A percentile compares a stretch with the other conserved stretches of the same genome.
These are phyloP conservation scores for Caprella mutica DNA, from an alignment of 2,888 invertebrate species.

Conservation along the genomic window DNA sequence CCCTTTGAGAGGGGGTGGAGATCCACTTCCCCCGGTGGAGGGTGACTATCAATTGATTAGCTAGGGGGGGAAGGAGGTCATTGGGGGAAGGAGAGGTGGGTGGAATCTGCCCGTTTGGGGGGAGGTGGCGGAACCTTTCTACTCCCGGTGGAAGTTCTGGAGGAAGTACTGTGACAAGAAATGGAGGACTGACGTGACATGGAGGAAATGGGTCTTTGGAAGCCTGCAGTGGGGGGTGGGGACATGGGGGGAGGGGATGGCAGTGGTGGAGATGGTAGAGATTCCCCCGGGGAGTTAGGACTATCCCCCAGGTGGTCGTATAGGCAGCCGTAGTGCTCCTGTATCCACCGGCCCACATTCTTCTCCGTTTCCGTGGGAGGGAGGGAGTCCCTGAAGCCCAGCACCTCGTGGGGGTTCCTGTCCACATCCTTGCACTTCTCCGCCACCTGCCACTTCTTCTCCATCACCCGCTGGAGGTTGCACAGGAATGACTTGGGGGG, in stretches of 20 bases:
- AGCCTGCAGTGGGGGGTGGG: constrained; percentile 7
- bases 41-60: no score
- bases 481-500: constrained; percentile 60
- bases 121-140: constrained; percentile 48
- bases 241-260: constrained; percentile 12
- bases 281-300: constrained; percentile 12
- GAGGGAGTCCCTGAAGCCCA: constrained; percentile 57
- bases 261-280: constrained; percentile 20
- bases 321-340: constrained; percentile 66
- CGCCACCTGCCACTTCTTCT: constrained; percentile 85
- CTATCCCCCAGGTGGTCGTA: constrained; percentile 57
- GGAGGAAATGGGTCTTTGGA: no score
- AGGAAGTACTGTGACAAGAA: constrained; percentile 6
- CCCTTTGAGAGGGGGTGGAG: no score
- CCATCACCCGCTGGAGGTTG: constrained; percentile 81
- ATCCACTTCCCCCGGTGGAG: no score
- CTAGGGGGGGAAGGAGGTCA: constrained; percentile 12
- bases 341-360: constrained; percentile 79
- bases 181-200: no score
- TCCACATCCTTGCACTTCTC: constrained; percentile 80
- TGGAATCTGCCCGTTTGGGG: constrained; percentile 54
- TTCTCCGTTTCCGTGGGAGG: constrained; percentile 53
- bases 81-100: constrained; percentile 44
- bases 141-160: constrained; percentile 11
- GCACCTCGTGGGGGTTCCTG: constrained; percentile 81